Percentiles rank a stretch among this genome's conserved stretches.
These are phyloP conservation scores for Rattus norvegicus DNA, from an alignment of 2,113 vertebrate species.

Conservation along the genomic window DNA sequence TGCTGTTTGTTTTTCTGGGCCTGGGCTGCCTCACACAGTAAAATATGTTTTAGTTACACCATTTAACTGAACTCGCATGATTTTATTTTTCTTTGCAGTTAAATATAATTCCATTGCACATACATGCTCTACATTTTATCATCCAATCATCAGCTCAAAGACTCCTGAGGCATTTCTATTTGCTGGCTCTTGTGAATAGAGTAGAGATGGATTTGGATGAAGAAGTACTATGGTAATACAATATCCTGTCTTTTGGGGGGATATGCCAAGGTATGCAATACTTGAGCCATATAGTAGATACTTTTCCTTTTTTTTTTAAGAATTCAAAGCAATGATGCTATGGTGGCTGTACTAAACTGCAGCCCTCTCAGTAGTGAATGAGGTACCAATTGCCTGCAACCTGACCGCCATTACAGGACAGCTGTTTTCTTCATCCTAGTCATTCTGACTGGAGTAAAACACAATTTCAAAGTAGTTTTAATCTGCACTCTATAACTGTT, in stretches of 20 bases:
- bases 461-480: not conserved
- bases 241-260: not conserved
- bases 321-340: not conserved
- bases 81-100: not conserved
- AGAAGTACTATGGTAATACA: not conserved
- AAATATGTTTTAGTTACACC: not conserved
- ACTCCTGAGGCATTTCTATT: not conserved
- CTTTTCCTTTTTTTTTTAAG: not conserved
- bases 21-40: not conserved
- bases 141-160: not conserved
- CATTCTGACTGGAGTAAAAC: not conserved
- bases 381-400: not conserved
- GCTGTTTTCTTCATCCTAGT: not conserved
- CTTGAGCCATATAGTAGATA: no score
- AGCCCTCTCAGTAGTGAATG: not conserved
- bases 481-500: not conserved
- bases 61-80: not conserved
- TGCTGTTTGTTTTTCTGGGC: not conserved
- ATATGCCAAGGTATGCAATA: not conserved
- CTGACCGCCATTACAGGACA: not conserved
- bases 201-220: not conserved
- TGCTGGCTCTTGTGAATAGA: not conserved
- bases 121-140: not conserved
- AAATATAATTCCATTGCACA: not conserved
- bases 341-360: not conserved